A percentile compares a stretch with the other conserved stretches of the same genome.
These are phyloP conservation scores for Anolis apletophallus DNA, from an alignment of 2,797 vertebrate species.

Conservation along the genomic window DNA sequence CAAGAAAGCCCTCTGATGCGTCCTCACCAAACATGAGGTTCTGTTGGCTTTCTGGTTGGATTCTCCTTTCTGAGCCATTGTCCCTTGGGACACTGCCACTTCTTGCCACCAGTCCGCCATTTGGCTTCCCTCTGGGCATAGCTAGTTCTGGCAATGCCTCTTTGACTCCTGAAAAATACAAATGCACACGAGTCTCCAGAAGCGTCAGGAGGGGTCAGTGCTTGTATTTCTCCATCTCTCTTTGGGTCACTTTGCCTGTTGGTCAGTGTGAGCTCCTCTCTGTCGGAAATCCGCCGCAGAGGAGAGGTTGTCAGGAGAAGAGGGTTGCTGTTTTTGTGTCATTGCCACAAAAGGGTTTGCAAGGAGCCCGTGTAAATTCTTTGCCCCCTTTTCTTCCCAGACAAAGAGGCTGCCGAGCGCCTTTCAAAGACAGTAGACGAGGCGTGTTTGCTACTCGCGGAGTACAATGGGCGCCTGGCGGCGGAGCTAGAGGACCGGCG, in stretches of 20 bases:
- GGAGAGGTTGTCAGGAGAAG: background rate
- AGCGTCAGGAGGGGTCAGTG: background rate
- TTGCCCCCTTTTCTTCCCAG: conserved; percentile 71
- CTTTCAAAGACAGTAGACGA: conserved; percentile 98
- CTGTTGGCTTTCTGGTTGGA: background rate
- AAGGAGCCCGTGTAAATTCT: conserved; percentile 16
- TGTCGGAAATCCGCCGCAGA: background rate
- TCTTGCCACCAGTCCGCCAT: background rate
- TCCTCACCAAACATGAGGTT: no score
- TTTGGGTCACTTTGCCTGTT: background rate
- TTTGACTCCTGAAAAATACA: background rate
- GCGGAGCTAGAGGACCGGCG: conserved; percentile 96
- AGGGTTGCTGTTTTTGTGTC: background rate
- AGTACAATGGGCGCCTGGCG: conserved; percentile 96
- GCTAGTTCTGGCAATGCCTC: background rate
- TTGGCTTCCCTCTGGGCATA: background rate
- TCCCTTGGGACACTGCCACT: fast-evolving
- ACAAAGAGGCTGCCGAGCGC: conserved; percentile 96
- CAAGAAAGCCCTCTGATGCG: no score
- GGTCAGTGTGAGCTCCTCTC: background rate
- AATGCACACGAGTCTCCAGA: no score
- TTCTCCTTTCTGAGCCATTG: background rate
- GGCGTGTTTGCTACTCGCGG: conserved; percentile 94
- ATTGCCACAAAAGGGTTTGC: background rate
- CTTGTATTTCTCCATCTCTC: background rate